Evolutionary conservation across 2,113 vertebrate species (phyloP).

Genomic region (Tragulus kanchil): DNA sequence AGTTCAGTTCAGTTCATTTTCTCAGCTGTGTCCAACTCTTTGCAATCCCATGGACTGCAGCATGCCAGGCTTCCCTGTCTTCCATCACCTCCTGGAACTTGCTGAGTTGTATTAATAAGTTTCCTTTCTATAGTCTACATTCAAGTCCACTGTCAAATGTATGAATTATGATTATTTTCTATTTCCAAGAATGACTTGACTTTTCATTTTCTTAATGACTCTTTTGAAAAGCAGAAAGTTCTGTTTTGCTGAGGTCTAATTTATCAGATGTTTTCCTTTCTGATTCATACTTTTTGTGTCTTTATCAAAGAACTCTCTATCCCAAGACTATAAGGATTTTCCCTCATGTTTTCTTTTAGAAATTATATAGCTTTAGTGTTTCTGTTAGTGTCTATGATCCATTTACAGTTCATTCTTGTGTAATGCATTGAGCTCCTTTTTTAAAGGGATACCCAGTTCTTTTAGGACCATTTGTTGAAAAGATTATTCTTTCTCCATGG

Average conservation of each 20-base stretch:
- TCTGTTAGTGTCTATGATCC: background rate
- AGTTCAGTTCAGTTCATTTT: too few relatives aligned
- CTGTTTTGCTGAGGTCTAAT: background rate
- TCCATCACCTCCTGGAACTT: too few relatives aligned
- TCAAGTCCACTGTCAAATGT: background rate
- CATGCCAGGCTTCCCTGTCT: too few relatives aligned
- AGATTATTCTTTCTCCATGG: background rate
- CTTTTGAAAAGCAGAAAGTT: background rate
- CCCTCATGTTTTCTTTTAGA: background rate
- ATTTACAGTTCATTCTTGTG: background rate
- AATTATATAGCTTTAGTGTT: background rate
- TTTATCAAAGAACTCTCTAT: background rate
- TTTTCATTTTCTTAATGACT: background rate
- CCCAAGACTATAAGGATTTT: background rate
- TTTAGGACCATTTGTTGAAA: background rate
- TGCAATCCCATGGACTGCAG: too few relatives aligned
- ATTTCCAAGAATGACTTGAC: background rate
- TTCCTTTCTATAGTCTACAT: background rate
- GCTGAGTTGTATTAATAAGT: background rate
- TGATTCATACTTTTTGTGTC: background rate
- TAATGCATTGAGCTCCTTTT: background rate
- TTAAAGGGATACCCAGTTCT: background rate
- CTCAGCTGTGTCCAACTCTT: too few relatives aligned
- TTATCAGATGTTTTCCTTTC: background rate
- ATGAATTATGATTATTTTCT: conserved; percentile 15